Conservation (phyloP, 2,113 vertebrate genomes). For the Chaenocephalus aceratus region DNA sequence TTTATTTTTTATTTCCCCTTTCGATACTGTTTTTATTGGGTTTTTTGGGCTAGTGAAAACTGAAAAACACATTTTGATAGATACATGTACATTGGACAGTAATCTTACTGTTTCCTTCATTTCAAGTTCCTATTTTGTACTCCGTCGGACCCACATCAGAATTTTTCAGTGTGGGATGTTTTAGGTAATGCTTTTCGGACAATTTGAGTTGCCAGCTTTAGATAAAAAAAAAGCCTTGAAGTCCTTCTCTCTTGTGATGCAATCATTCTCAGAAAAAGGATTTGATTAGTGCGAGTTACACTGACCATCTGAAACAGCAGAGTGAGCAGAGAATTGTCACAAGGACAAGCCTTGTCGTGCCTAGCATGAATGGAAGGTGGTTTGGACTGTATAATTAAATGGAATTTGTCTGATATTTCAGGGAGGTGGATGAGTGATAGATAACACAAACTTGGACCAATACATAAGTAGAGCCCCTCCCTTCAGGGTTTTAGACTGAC, state of each 20-base stretch:
- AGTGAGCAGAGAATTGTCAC: slow-evolving; percentile 54
- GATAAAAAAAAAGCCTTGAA: slow-evolving; percentile 50
- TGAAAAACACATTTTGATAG: slow-evolving; percentile 32
- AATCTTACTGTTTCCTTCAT: slow-evolving; percentile 28
- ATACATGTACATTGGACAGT: slow-evolving; percentile 2
- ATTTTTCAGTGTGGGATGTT: slow-evolving; percentile 45
- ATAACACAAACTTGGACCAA: slow-evolving; percentile 62
- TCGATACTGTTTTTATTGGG: slow-evolving; percentile 20
- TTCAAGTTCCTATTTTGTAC: slow-evolving; percentile 50
- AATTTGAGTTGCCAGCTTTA: slow-evolving; percentile 68
- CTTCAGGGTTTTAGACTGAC: slow-evolving; percentile 76
- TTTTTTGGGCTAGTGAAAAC: slow-evolving; percentile 51
- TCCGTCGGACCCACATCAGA: slow-evolving; percentile 46
- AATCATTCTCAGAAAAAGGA: slow-evolving; percentile 64
- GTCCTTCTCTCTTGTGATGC: slow-evolving; percentile 67
- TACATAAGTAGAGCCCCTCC: slow-evolving; percentile 56
- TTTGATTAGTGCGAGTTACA: slow-evolving; percentile 55
- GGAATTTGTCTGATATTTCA: slow-evolving; percentile 61
- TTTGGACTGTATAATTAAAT: slow-evolving; percentile 52
- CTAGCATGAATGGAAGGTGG: slow-evolving; percentile 53
- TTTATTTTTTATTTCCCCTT: slow-evolving; percentile 1
- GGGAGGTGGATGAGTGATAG: slow-evolving; percentile 58
- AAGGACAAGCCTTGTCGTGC: slow-evolving; percentile 62
- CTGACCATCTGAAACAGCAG: slow-evolving; percentile 50
- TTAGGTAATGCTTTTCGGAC: slow-evolving; percentile 56